These are phyloP conservation scores for Orthosia incerta DNA, from an alignment of 2,888 invertebrate species.

Conservation along the genomic window DNA sequence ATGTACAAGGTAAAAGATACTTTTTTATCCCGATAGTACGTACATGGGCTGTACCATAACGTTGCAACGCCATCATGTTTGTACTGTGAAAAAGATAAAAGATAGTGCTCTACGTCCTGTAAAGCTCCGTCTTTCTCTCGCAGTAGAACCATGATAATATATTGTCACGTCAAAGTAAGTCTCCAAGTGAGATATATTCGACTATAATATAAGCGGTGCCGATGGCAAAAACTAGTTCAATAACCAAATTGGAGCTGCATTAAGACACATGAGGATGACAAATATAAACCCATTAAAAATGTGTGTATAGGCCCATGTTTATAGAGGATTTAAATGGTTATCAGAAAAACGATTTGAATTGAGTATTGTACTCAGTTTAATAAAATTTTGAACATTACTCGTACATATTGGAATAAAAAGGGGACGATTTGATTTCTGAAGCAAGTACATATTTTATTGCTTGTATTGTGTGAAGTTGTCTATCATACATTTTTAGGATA, in stretches of 20 bases:
- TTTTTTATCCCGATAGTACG: no score
- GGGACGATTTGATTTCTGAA: slow-evolving; percentile 16
- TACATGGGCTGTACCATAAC: no score
- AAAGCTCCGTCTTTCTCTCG: no score
- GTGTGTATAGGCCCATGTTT: slow-evolving; percentile 15
- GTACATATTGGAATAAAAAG: not conserved
- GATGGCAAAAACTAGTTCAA: not conserved
- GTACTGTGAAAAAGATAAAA: no score
- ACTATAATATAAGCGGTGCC: not conserved
- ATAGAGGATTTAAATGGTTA: slow-evolving; percentile 18
- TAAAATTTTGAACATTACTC: slow-evolving; percentile 28
- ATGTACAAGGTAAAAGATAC: no score
- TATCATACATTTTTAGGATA: no score
- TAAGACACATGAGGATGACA: slow-evolving; percentile 22
- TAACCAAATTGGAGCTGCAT: slow-evolving; percentile 17
- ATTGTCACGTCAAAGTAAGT: no score
- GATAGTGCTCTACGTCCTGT: no score
- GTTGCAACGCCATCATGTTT: no score
- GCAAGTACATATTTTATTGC: not conserved
- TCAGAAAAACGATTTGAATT: slow-evolving; percentile 29
- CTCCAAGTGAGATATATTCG: not conserved
- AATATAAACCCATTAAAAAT: slow-evolving; percentile 29
- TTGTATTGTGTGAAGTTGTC: no score
- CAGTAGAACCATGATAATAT: no score
- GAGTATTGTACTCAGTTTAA: slow-evolving; percentile 25